Base-by-base conservation (phyloP, 1,140 invertebrate species). In the Drosophila baimaii region DNA sequence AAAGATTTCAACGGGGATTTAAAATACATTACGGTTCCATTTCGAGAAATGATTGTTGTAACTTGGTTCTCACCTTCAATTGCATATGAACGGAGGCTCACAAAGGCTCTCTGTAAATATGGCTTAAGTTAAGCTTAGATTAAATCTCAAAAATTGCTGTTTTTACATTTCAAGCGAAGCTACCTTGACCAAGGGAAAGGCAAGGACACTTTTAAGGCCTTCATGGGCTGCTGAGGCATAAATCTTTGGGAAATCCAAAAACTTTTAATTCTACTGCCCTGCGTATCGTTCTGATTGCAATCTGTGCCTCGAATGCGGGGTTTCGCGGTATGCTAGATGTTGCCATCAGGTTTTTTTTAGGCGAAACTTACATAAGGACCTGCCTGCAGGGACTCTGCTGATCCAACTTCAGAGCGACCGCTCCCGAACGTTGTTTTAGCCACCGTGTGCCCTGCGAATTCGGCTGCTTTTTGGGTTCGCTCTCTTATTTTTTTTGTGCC, bases 251-350 rank as follows among this genome's bases (percentile, higher is more conserved):
- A 43, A 44, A 43, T 43, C 29, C 29, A 17, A 46, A 37, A 66
- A 37, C 43, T 46, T 39, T 63, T 63, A 47, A 23, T 63, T 66
- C 31, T 64, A 27, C 25, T 63, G 25, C 13, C n/a, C 64, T 46
- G 31, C 23, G 17, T 64, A 47, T 63, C 58, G 33, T 49, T 49
- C 43, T 64, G 64, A 66, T 66, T 64, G 64, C 58, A 66, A 64
- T 47, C 64, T 47, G 58, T 19, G 63, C 17, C 19, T 47, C 10
- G 31, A 5, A n/a, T 37, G 21, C 29, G 10, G 37, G 29, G 9
- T 29, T 25, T 33, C 9, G 12, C 25, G 29, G 19, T 46, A 29
- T 33, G 13, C 43, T 44, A 17, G 17, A 21, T 47, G 27, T 65
- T 65, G 39, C 9, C 17, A 46, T 33, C 7, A 35, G 15, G 23